Evolutionary conservation across 2,113 vertebrate genomes (phyloP), one percentile per base, ranked within the genome.

Genomic region (Phyllopteryx taeniolatus): DNA sequence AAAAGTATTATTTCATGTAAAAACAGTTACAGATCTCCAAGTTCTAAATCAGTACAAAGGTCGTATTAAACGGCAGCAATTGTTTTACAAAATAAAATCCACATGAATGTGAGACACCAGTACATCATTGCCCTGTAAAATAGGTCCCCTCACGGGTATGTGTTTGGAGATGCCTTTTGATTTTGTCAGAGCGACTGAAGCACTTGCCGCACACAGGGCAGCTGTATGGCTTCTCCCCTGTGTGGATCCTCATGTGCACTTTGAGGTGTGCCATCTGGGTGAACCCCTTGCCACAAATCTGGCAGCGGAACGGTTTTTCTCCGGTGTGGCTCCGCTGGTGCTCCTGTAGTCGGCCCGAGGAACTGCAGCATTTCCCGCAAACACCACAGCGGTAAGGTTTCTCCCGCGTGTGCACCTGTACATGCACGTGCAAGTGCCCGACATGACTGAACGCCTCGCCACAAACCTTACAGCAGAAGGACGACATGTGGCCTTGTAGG

Each of bases 151-250:
- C 90, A 0, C 89, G 89, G 74, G 84, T 91, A 63, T 91, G 90
- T 70, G 90, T 91, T 84, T 91, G 90, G 15, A 91, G 89, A 75
- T 91, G 90, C 74, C 90, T 79, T 83, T 91, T 91, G 72, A 91
- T 91, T 87, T 91, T 91, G 86, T 91, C 90, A 17, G 90, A 91
- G 31, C 90, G 90, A 68, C 90, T 91, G 73, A 91, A 91, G 79
- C 90, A 91, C 74, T 91, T 91, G 62, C 90, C 90, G 15, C 90
- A 91, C 77, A 91, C 90, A 0, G 90, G 90, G 39, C 90, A 91
- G 53, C 90, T 91, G 83, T 91, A 91, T 0, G 90, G 90, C 85
- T 91, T 91, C 72, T 91, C 90, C 5, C 90, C 90, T 0, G 90
- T 91, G 7, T 91, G 90, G 74, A 91, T 91, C 72, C 90, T 85